phyloP scores from a whole-genome alignment of 2,113 vertebrate genomes.

The Notiomystis cincta region DNA sequence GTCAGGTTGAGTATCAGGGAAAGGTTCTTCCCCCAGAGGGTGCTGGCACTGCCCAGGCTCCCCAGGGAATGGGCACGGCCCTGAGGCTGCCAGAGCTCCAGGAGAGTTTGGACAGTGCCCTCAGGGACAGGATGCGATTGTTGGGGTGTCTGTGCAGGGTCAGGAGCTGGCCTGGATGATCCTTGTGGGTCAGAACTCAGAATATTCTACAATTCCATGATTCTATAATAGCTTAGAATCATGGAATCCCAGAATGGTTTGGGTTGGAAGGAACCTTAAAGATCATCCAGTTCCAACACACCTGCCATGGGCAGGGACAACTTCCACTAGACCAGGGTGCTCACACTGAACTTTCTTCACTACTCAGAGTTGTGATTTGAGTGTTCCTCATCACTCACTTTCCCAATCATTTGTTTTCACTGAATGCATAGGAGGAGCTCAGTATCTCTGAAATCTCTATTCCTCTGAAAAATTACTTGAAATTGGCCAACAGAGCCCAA shows the following conservation, averaged over 20 bases:
- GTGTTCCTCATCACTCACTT: not conserved
- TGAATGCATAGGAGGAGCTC: not conserved
- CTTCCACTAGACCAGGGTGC: not conserved
- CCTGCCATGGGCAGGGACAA: not conserved
- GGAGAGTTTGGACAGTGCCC: rapidly evolving
- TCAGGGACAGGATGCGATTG: not conserved
- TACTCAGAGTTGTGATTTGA: not conserved
- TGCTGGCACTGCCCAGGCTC: not conserved
- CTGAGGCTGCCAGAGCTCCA: not conserved
- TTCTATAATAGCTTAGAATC: not conserved
- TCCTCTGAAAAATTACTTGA: not conserved
- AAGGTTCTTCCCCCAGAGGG: not conserved
- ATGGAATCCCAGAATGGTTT: not conserved
- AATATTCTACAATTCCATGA: not conserved
- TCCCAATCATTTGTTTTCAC: not conserved
- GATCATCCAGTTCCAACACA: not conserved
- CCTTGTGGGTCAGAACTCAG: no score
- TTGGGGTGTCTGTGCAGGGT: not conserved
- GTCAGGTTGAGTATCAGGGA: rapidly evolving
- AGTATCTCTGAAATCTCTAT: rapidly evolving
- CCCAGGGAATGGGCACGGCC: not conserved
- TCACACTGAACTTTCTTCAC: not conserved
- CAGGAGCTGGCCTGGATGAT: rapidly evolving
- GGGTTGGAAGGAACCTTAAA: not conserved
- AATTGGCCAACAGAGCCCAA: not conserved